Evolutionary conservation across 37 sponge, comb jelly and placozoan genomes (phyloP).

Genomic region (Cladorhizidae sp.): DNA sequence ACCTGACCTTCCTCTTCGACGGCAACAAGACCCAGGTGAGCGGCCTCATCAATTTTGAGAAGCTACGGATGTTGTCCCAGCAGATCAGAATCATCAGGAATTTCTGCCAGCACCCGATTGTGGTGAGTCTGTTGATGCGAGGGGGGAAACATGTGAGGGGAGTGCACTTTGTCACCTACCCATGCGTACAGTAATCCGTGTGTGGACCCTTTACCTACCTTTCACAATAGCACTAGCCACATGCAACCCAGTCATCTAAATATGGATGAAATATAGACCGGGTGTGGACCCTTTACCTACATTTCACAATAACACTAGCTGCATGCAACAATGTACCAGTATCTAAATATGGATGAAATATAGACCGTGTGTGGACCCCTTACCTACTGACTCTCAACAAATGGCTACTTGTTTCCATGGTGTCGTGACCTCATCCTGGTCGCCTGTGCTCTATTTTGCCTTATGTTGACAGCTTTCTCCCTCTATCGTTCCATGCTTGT

Average conservation of each 20-base stretch:
- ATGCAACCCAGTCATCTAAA: background rate
- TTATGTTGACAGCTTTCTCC: too few species aligned
- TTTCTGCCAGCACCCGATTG: constrained; percentile 58
- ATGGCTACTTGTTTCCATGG: too few species aligned
- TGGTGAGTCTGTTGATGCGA: constrained; percentile 21
- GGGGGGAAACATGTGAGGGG: too few species aligned
- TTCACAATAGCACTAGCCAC: background rate
- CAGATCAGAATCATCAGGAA: constrained; percentile 69
- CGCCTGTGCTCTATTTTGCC: too few species aligned
- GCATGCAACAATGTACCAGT: too few species aligned
- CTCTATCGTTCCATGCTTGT: too few species aligned
- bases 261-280: background rate
- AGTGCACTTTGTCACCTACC: background rate
- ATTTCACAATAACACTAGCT: background rate
- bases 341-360: background rate
- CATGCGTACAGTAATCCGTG: background rate
- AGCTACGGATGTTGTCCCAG: constrained; percentile 73
- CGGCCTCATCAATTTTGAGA: constrained; percentile 96
- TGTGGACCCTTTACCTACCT: background rate
- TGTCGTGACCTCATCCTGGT: too few species aligned
- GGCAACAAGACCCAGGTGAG: constrained; percentile 76
- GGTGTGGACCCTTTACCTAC: background rate
- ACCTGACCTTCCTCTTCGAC: constrained; percentile 89
- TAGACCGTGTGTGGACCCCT: background rate
- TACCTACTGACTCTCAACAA: too few species aligned